Conservation (phyloP, 2,113 vertebrate genomes). For the Melanotaenia duboulayi region DNA sequence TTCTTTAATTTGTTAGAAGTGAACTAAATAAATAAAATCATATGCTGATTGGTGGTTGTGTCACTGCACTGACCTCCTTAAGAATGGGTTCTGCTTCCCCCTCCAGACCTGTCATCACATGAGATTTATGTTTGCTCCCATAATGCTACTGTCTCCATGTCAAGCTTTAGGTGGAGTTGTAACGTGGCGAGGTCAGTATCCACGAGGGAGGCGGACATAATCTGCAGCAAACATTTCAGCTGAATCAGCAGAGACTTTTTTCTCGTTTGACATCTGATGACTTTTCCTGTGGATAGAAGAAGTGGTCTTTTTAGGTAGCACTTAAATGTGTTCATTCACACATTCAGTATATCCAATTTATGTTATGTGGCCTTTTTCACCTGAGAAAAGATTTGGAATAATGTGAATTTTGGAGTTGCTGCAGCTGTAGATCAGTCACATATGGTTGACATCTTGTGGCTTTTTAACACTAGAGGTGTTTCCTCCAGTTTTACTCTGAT, state of each 20-base stretch:
- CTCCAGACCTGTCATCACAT: slow-evolving; percentile 48
- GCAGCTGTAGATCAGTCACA: not conserved
- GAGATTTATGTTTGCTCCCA: slow-evolving; percentile 53
- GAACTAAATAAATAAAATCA: not conserved
- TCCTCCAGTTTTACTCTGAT: not conserved
- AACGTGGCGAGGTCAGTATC: slow-evolving; percentile 56
- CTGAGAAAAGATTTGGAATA: not conserved
- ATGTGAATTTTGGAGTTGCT: not conserved
- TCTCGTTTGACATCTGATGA: slow-evolving; percentile 16
- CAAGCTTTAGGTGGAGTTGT: slow-evolving; percentile 26
- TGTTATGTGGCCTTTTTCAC: not conserved
- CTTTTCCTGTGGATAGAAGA: slow-evolving; percentile 23
- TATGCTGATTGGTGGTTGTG: not conserved
- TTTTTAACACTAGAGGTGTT: not conserved
- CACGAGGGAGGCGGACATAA: slow-evolving; percentile 26
- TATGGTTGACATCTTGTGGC: not conserved
- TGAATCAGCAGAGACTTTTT: slow-evolving; percentile 49
- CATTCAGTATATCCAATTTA: not conserved
- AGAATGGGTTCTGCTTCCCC: slow-evolving; percentile 21
- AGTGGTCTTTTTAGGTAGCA: not conserved
- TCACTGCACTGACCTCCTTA: not conserved
- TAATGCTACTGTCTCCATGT: slow-evolving; percentile 35
- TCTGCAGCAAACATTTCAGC: slow-evolving; percentile 23
- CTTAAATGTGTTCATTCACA: not conserved
- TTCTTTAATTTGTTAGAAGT: not conserved